phyloP scores from a whole-genome alignment of 2,888 invertebrate species.

The Cabera pusaria region DNA sequence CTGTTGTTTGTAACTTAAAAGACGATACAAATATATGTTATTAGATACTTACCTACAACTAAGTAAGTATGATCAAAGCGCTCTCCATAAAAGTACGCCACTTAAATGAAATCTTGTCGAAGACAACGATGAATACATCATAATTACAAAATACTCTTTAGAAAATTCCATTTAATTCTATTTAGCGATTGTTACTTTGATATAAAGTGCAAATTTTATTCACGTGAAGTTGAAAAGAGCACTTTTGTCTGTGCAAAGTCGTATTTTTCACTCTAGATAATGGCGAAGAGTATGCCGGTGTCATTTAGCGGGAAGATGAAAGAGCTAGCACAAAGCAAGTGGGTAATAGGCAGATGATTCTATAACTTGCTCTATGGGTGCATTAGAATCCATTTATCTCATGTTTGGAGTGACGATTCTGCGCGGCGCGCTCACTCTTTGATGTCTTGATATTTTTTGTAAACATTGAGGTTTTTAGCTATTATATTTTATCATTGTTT shows the following conservation, averaged over 20 bases:
- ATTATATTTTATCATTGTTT: no score
- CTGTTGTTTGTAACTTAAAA: no score
- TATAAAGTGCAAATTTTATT: conserved; percentile 26
- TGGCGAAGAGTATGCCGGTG: conserved; percentile 48
- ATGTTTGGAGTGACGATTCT: conserved; percentile 33
- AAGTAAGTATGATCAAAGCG: conserved; percentile 10
- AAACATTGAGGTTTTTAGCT: no score
- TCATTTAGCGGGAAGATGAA: conserved; percentile 57
- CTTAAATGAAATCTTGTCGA: neutral
- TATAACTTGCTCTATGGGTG: conserved; percentile 55
- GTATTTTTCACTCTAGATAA: conserved; percentile 56
- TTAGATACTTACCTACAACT: neutral
- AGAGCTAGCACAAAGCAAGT: conserved; percentile 72
- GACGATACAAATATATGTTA: no score
- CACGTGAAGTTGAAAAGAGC: conserved; percentile 13
- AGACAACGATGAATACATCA: neutral
- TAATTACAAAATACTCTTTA: conserved; percentile 10
- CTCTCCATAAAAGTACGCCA: neutral
- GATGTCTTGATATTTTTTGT: no score
- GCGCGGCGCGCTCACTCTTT: conserved; percentile 26
- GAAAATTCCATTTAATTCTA: conserved; percentile 9
- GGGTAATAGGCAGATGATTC: conserved; percentile 78
- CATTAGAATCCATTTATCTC: conserved; percentile 70
- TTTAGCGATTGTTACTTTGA: conserved; percentile 10
- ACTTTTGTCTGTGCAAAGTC: conserved; percentile 26